Evolutionary conservation across 2,113 vertebrate species (phyloP).

Genomic region (Ophthalmolycus amberensis): DNA sequence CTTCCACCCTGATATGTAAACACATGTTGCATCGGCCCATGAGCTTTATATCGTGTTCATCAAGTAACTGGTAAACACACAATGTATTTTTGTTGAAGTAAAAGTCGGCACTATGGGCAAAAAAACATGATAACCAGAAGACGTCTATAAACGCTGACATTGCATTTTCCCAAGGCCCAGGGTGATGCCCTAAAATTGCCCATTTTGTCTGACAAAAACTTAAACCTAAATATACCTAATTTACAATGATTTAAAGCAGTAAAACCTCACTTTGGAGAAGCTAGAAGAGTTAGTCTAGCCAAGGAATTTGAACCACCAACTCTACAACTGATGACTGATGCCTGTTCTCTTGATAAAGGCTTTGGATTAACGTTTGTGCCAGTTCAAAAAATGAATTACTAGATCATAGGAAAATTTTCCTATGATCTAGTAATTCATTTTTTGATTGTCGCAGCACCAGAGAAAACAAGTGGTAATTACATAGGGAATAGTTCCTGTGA

Average conservation of each 20-base stretch:
- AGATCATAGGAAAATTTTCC: background rate
- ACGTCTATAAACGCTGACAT: background rate
- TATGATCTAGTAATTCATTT: background rate
- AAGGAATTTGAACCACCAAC: background rate
- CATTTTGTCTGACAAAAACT: background rate
- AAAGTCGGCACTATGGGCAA: background rate
- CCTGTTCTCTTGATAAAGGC: background rate
- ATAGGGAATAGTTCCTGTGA: too few species aligned
- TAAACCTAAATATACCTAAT: background rate
- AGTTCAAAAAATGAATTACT: too few species aligned
- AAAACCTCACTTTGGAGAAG: background rate
- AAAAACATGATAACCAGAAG: background rate
- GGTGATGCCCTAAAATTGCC: background rate
- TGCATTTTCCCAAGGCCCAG: background rate
- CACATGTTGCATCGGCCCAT: too few species aligned
- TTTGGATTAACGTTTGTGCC: background rate
- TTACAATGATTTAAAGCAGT: background rate
- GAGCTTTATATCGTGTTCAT: background rate
- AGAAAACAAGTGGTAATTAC: too few species aligned
- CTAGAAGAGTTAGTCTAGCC: background rate
- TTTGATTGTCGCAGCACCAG: too few species aligned
- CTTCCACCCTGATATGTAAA: background rate
- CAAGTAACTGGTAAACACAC: background rate
- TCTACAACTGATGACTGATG: too few species aligned
- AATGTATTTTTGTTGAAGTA: background rate